phyloP scores from a whole-genome alignment of 2,888 invertebrate species.

The Brachyptera putata region DNA sequence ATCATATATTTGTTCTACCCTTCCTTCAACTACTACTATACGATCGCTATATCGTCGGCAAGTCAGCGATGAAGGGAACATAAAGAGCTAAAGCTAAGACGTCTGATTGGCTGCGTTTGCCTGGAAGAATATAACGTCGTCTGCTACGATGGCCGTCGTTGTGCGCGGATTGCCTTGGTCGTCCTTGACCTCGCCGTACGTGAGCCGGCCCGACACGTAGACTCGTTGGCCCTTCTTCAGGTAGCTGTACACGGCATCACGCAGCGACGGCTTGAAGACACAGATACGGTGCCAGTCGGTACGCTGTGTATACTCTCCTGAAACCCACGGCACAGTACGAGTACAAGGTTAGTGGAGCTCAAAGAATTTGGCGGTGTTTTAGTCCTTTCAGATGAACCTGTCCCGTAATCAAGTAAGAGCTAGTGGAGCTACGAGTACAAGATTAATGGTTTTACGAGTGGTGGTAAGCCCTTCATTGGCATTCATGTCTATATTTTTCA shows the following conservation, averaged over 20 bases:
- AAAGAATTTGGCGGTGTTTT: too few species aligned
- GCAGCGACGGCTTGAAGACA: constrained; percentile 77
- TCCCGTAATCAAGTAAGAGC: too few species aligned
- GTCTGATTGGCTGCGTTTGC: not conserved
- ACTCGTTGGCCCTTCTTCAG: constrained; percentile 83
- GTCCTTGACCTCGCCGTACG: constrained; percentile 79
- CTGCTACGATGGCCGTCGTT: constrained; percentile 79
- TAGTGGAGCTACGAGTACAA: not conserved
- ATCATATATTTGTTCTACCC: too few species aligned
- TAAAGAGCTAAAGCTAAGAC: too few species aligned
- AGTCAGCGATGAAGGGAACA: too few species aligned
- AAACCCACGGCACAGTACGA: not conserved
- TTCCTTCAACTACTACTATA: too few species aligned
- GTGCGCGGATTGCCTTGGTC: constrained; percentile 66
- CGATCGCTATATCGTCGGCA: too few species aligned
- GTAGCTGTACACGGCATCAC: constrained; percentile 73
- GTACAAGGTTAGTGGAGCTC: not conserved
- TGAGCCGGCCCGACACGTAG: constrained; percentile 74
- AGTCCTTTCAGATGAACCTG: too few species aligned
- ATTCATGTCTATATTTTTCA: too few species aligned
- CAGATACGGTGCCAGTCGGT: constrained; percentile 91
- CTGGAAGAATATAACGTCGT: constrained; percentile 76
- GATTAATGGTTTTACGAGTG: too few species aligned
- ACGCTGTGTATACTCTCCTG: constrained; percentile 75
- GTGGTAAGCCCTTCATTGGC: too few species aligned